Evolutionary conservation across 2,113 vertebrate genomes (phyloP), one percentile per base, ranked within the genome.

Genomic region (Glaucomys volans): DNA sequence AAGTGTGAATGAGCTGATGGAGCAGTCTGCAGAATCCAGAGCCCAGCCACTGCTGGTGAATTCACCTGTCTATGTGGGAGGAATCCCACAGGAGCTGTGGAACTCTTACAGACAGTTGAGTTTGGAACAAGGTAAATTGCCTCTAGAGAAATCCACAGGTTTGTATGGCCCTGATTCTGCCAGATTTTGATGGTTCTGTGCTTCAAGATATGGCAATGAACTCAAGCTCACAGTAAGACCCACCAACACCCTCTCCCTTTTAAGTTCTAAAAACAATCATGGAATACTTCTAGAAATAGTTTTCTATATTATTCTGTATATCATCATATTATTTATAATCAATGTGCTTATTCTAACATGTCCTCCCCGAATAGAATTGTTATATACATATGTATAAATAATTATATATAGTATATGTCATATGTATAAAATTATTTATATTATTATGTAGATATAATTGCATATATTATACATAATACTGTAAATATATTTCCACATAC

Each of bases 21-120:
- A 99, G 76, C 97, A 96, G 42, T 93, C 18, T 0, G 97, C 95
- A 0, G 98, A 95, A 35, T 81, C 95, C 3, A 92, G 0, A 71
- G 91, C 89, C 91, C 97, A 97, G 72, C 77, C 98, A 4, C 97
- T 99, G 92, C 95, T 74, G 66, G 98, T 99, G 84, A 98, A 98
- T 86, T 99, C 99, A 5, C 98, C 99, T 0, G 40, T 99, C 67
- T 99, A 99, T 0, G 0, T 99, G 66, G 99, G 99, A 59, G 99
- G 99, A 8, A 97, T 99, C 59, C 99, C 99, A 35, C 50, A 32
- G 5, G 95, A 98, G n/a, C 97, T 99, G 52, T 98, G 98, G 47
- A 97, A 90, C 54, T 95, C 97, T 40, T 98, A 98, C 66, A 95
- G 96, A 96, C 97, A 97, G 1, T 94, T 98, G 97, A 98, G 98